Conservation (phyloP, 2,113 vertebrate genomes). For the Bujurquina vittata region DNA sequence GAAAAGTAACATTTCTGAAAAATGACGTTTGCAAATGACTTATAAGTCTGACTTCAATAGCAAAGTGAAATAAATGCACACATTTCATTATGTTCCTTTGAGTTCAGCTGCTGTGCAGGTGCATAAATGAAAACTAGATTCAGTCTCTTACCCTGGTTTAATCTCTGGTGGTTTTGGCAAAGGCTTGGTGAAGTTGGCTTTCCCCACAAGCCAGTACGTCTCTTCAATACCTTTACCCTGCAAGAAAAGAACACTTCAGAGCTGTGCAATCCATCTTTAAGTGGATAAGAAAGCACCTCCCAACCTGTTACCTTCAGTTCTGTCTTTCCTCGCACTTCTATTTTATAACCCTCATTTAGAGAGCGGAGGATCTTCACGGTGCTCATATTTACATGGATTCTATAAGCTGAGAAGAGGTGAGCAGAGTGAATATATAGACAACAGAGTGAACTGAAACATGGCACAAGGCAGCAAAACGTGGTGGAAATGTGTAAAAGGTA, state of each 20-base stretch:
- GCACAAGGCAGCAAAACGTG: not conserved
- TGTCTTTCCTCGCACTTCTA: conserved; percentile 87
- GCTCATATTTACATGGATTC: conserved; percentile 90
- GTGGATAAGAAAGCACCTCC: not conserved
- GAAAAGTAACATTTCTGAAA: not conserved
- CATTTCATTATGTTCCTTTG: not conserved
- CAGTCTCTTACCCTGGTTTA: conserved; percentile 86
- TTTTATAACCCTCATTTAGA: conserved; percentile 89
- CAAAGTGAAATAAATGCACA: not conserved
- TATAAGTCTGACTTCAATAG: not conserved
- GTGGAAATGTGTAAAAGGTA: conserved; percentile 8
- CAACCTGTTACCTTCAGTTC: conserved; percentile 86
- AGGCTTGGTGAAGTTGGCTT: conserved; percentile 85
- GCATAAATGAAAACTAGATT: not conserved
- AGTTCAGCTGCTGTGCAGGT: not conserved
- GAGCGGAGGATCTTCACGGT: conserved; percentile 86
- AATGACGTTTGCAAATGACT: not conserved
- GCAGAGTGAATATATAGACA: not conserved
- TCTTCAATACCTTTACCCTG: conserved; percentile 94
- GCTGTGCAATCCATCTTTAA: not conserved
- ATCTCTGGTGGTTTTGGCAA: conserved; percentile 89
- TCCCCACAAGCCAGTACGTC: conserved; percentile 92
- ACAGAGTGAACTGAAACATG: not conserved
- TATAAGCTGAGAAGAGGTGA: conserved; percentile 83
- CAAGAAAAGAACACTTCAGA: not conserved